Evolutionary conservation across 37 sponge, comb jelly and placozoan genomes (phyloP).

Genomic region (Beroe ovata): DNA sequence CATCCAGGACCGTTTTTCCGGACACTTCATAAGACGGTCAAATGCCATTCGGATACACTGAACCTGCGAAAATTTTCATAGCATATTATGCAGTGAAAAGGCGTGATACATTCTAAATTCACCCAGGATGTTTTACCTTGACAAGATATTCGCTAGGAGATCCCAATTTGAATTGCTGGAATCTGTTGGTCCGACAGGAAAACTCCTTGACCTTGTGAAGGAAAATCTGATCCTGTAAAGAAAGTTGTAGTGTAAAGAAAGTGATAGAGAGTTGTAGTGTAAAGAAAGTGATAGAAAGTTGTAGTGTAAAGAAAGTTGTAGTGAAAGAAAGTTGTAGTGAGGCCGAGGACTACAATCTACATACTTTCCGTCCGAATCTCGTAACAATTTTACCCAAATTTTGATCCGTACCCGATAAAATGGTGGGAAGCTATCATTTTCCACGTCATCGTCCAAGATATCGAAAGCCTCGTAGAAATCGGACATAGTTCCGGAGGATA

Average conservation of each 20-base stretch:
- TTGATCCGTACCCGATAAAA: slow-evolving; percentile 18
- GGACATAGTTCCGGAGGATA: slow-evolving; percentile 23
- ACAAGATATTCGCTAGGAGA: slow-evolving; percentile 61
- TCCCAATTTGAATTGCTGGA: slow-evolving; percentile 1
- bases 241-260: too few species aligned
- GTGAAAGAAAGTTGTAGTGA: too few species aligned
- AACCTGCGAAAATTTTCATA: slow-evolving; percentile 21
- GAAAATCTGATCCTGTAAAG: slow-evolving; percentile 53
- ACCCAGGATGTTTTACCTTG: too few species aligned
- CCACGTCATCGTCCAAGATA: not conserved
- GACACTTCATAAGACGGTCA: slow-evolving; percentile 5
- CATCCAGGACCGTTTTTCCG: slow-evolving; percentile 20
- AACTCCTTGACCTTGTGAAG: slow-evolving; percentile 52
- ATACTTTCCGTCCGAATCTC: too few species aligned
- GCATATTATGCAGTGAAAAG: too few species aligned
- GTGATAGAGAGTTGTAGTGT: too few species aligned
- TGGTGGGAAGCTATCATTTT: not conserved
- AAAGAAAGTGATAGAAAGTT: too few species aligned
- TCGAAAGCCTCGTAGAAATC: slow-evolving; percentile 65
- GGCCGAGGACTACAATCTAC: too few species aligned
- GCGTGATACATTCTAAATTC: too few species aligned
- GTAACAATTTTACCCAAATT: too few species aligned
- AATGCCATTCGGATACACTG: slow-evolving; percentile 26
- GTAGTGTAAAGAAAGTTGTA: too few species aligned
- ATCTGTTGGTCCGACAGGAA: slow-evolving; percentile 12